Conservation (phyloP, 2,113 vertebrate species). For the Opisthocomus hoazin region DNA sequence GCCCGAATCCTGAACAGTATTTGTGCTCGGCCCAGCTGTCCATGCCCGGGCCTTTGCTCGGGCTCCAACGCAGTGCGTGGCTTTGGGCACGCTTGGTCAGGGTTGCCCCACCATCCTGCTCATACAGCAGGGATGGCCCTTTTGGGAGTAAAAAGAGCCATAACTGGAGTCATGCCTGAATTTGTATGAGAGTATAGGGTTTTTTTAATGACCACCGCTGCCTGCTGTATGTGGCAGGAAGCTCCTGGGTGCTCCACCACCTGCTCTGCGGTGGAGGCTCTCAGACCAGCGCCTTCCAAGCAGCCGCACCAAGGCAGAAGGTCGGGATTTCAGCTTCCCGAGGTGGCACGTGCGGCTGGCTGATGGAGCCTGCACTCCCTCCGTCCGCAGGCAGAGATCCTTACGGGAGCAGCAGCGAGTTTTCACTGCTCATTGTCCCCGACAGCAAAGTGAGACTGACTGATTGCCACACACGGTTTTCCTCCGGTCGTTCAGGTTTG, state of each 20-base stretch:
- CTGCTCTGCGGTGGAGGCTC: not conserved
- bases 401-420: not conserved
- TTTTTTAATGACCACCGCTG: not conserved
- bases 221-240: not conserved
- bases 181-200: not conserved
- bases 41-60: not conserved
- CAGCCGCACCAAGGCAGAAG: not conserved
- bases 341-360: not conserved
- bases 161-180: not conserved
- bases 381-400: not conserved
- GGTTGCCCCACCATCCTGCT: not conserved
- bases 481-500: not conserved
- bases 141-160: not conserved
- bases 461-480: not conserved
- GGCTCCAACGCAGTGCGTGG: fast-evolving
- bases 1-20: not conserved
- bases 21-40: not conserved
- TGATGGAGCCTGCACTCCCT: not conserved
- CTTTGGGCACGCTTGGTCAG: not conserved
- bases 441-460: not conserved
- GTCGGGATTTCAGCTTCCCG: not conserved
- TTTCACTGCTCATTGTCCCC: not conserved
- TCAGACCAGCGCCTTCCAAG: not conserved
- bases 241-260: not conserved
- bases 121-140: not conserved